Conservation (phyloP, 1,140 invertebrate genomes). For the Lordiphosa mommai region DNA sequence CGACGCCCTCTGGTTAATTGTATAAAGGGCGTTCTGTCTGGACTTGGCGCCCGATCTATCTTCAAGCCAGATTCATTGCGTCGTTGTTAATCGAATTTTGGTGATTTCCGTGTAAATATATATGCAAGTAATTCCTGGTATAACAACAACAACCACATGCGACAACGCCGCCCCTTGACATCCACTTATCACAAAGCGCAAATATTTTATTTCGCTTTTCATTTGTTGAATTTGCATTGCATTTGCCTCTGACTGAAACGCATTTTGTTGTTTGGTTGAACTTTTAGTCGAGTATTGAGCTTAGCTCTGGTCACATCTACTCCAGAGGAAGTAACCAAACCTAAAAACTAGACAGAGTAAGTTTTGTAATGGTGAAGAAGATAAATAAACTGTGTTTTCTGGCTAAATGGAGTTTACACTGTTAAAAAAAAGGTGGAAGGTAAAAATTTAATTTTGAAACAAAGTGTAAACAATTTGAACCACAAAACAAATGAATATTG, state of each 20-base stretch:
- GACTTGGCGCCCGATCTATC: constrained; percentile 15
- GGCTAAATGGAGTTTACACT: no score
- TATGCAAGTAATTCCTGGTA: constrained; percentile 22
- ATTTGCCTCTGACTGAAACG: constrained; percentile 42
- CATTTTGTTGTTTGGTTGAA: constrained; percentile 36
- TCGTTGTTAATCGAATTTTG: background rate
- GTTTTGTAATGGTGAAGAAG: no score
- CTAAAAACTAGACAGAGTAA: background rate
- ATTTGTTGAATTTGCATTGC: constrained; percentile 40
- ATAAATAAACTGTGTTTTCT: no score
- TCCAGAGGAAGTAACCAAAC: background rate
- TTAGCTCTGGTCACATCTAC: constrained; percentile 17
- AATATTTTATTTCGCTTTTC: constrained; percentile 30
- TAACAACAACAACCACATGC: background rate
- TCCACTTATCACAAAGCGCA: constrained; percentile 52
- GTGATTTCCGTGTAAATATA: constrained; percentile 16
- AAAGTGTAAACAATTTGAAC: no score
- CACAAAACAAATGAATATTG: no score
- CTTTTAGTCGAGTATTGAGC: constrained; percentile 20
- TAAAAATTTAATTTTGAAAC: no score
- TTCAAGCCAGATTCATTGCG: constrained; percentile 18
- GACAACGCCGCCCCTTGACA: constrained; percentile 50
- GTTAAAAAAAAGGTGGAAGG: no score
- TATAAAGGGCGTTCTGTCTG: constrained; percentile 13
- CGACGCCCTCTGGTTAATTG: no score